phyloP scores from a whole-genome alignment of 2,888 invertebrate genomes.

The Syrista parreyssii region DNA sequence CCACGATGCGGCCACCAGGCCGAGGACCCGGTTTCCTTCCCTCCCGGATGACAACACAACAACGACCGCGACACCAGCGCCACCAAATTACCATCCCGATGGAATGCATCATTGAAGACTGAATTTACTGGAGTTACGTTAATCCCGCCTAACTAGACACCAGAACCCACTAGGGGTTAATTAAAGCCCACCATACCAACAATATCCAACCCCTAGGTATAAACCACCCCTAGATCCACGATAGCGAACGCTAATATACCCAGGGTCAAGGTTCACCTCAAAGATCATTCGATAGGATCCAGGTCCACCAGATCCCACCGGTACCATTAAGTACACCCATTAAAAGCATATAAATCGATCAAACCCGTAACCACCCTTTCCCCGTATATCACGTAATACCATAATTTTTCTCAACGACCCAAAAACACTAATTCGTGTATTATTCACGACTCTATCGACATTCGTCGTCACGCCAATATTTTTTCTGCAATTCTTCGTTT shows the following conservation, averaged over 20 bases:
- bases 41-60: slow-evolving; percentile 9
- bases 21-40: slow-evolving; percentile 21
- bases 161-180: background rate
- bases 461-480: background rate
- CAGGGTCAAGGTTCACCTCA: background rate
- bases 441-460: too few species aligned
- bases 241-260: background rate
- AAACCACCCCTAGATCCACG: background rate
- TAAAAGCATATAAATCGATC: background rate
- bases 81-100: background rate
- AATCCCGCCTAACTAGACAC: background rate
- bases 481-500: background rate
- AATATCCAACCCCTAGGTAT: background rate
- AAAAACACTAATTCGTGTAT: too few species aligned
- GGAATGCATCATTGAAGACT: background rate
- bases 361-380: background rate
- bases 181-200: background rate
- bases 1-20: slow-evolving; percentile 64
- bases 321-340: background rate
- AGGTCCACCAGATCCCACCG: background rate
- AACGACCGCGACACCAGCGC: slow-evolving; percentile 1
- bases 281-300: background rate
- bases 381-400: too few species aligned
- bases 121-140: background rate
- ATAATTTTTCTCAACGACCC: too few species aligned